phyloP scores from a whole-genome alignment of 1,140 invertebrate genomes.

The Tetramorium parvispinum region DNA sequence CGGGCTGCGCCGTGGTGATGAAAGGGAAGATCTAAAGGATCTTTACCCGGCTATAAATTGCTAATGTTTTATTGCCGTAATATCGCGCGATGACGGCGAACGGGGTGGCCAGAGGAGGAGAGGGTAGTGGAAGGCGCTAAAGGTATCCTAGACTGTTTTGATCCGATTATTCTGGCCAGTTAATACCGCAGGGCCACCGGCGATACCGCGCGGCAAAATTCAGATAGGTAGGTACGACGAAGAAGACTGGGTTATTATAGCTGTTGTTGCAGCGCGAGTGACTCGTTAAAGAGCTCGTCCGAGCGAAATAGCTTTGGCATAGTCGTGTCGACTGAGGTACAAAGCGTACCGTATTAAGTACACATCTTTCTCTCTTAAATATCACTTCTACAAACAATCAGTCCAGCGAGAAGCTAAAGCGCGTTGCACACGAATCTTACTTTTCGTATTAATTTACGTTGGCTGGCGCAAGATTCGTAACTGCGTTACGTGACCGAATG shows the following conservation, averaged over 20 bases:
- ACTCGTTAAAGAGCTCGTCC: constrained; percentile 56
- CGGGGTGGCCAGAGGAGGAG: too few species aligned
- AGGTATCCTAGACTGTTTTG: constrained; percentile 24
- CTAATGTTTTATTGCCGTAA: constrained; percentile 71
- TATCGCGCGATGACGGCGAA: not conserved
- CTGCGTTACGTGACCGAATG: not conserved
- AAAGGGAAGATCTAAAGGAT: constrained; percentile 67
- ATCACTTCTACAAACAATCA: not conserved
- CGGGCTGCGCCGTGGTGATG: constrained; percentile 60
- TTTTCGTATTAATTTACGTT: constrained; percentile 1
- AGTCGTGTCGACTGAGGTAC: constrained; percentile 15
- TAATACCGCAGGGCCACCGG: not conserved
- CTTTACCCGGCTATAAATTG: constrained; percentile 69
- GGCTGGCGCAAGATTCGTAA: not conserved
- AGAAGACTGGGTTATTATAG: constrained; percentile 48
- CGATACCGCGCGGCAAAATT: constrained; percentile 12
- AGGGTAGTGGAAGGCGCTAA: not conserved
- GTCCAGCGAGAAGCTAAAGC: not conserved
- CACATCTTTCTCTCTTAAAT: constrained; percentile 7
- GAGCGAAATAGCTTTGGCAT: constrained; percentile 19
- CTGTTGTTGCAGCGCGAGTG: not conserved
- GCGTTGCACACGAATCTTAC: not conserved
- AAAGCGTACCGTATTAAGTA: constrained; percentile 31
- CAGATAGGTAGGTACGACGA: constrained; percentile 7
- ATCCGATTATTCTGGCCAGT: constrained; percentile 27